Evolutionary conservation across 2,888 invertebrate genomes (phyloP), one percentile per base, ranked within the genome.

Genomic region (Mamestra brassicae): DNA sequence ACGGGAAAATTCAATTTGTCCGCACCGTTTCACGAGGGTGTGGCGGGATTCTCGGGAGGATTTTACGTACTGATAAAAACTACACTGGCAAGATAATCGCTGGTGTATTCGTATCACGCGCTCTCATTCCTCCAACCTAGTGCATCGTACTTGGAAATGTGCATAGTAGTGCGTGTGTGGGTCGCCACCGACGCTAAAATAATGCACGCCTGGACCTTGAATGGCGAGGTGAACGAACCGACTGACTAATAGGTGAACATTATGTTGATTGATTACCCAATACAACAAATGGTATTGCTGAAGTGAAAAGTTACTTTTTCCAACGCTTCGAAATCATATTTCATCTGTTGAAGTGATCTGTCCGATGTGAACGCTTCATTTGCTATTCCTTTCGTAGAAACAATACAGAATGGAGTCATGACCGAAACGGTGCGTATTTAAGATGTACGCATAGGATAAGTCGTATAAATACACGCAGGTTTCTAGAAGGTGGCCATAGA

Each of bases 111-210:
- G 88, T 86, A 93, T 94, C 96, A 95, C 95, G 96, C 92, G 93
- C 91, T 91, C 93, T 90, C 94, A 93, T 95, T 95, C 94, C 93
- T 91, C 90, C 93, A 92, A 93, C 90, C 93, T 94, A 95, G 95
- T 94, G 95, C 95, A 95, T 93, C 92, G 93, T 92, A 92, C 94
- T 93, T 94, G 93, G 93, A 92, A 92, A 92, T 94, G 94, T 94
- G 94, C 94, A 93, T 92, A 90, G 89, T 90, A 92, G 89, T 91
- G 93, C 92, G 90, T 92, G 94, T 92, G 95, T 92, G 92, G 92
- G 92, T 92, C 89, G 92, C 88, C 88, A 90, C 88, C 90, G 90
- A 93, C 91, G 92, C 93, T 89, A 92, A 93, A 92, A 92, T 93
- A 94, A 93, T 93, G 90, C 91, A 87, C 85, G 90, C 81, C 81